These are phyloP conservation scores for Phenganax marumi DNA, from an alignment of 92 coral and sea anemone genomes.

Conservation along the genomic window DNA sequence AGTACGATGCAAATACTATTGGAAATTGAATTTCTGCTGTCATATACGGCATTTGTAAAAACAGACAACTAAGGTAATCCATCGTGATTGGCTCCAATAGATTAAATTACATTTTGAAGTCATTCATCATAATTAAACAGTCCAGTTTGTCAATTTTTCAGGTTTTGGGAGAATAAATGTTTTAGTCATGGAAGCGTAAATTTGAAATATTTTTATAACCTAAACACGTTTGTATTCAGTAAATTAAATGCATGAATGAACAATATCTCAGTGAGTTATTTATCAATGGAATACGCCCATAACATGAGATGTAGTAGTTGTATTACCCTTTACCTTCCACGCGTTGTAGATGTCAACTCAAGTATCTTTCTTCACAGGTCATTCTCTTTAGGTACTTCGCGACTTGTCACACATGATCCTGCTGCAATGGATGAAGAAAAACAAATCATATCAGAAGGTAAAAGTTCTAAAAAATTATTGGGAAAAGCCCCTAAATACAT, in stretches of 20 bases:
- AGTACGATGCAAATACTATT: no score
- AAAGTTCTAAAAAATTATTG: background rate
- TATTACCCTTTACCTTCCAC: background rate
- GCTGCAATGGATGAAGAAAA: conserved; percentile 26
- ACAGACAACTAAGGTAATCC: no score
- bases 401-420: conserved; percentile 2
- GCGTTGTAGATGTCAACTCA: background rate
- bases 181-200: background rate
- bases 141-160: background rate
- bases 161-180: background rate
- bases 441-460: conserved; percentile 30
- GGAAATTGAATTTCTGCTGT: no score
- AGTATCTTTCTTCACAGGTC: background rate
- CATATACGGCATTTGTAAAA: no score
- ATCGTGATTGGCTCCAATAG: background rate
- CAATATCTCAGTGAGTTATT: background rate
- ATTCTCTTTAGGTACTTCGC: background rate
- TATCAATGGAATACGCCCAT: conserved; percentile 19
- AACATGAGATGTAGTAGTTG: background rate
- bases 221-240: background rate
- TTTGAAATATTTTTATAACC: background rate
- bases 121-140: background rate
- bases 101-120: background rate
- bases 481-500: background rate
- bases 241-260: conserved; percentile 6